phyloP scores from a whole-genome alignment of 2,113 vertebrate species.

The Cyprinus carpio region DNA sequence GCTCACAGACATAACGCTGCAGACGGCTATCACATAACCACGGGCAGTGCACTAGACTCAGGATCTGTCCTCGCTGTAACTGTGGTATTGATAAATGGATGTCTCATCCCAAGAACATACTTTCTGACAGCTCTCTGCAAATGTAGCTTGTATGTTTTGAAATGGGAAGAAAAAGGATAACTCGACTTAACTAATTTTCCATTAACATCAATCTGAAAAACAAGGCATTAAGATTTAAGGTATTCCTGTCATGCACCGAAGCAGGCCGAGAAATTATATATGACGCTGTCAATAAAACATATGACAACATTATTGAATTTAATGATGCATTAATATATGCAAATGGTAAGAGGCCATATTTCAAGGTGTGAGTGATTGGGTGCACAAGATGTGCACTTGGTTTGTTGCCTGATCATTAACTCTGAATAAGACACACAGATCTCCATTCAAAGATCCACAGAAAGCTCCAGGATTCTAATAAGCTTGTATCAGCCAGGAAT shows the following conservation, averaged over 20 bases:
- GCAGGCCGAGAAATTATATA: constrained; percentile 36
- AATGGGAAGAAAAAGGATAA: not conserved
- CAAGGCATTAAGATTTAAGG: not conserved
- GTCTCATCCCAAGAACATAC: no score
- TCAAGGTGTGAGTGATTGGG: not conserved
- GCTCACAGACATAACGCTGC: constrained; percentile 35
- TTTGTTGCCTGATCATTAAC: no score
- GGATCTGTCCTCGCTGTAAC: constrained; percentile 10
- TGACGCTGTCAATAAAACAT: constrained; percentile 51
- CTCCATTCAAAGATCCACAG: no score
- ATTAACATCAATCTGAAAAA: constrained; percentile 32
- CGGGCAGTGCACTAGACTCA: not conserved
- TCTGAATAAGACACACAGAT: no score
- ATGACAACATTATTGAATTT: constrained; percentile 59
- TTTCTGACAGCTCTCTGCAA: not conserved
- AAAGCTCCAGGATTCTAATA: no score
- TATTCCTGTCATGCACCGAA: constrained; percentile 18
- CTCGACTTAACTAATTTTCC: constrained; percentile 36
- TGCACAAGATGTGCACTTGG: no score
- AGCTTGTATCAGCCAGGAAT: no score
- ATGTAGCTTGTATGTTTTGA: not conserved
- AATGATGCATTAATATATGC: constrained; percentile 55
- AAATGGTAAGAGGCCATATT: constrained; percentile 41
- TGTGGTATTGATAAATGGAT: constrained; percentile 29
- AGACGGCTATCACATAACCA: constrained; percentile 23